Evolutionary conservation across 1,140 invertebrate genomes (phyloP).

Genomic region (Antheraea mylitta): DNA sequence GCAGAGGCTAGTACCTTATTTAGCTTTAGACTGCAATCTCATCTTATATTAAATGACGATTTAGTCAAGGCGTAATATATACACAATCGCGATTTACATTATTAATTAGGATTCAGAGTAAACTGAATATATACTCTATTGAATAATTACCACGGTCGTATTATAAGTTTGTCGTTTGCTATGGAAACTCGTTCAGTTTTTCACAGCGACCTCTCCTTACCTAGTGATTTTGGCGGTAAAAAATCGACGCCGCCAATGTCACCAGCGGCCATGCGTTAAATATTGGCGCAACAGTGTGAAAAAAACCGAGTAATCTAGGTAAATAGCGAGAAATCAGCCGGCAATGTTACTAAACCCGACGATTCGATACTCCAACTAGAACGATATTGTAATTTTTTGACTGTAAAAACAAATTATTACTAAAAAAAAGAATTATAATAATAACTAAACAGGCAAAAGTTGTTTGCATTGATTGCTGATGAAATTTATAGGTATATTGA

Average conservation of each 20-base stretch:
- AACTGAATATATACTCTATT: too few relatives aligned
- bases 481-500: too few relatives aligned
- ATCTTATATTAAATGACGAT: too few relatives aligned
- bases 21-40: too few relatives aligned
- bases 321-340: conserved; percentile 71
- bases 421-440: neutral
- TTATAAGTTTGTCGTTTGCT: neutral
- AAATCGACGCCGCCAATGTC: conserved; percentile 61
- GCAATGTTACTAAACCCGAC: conserved; percentile 59
- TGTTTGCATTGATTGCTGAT: neutral
- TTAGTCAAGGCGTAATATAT: too few relatives aligned
- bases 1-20: too few relatives aligned
- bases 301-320: conserved; percentile 70
- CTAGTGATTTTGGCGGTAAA: conserved; percentile 48
- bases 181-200: conserved; percentile 20
- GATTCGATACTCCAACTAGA: conserved; percentile 12
- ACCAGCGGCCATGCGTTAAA: conserved; percentile 63
- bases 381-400: conserved; percentile 32
- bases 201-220: conserved; percentile 43
- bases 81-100: too few relatives aligned
- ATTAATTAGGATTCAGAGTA: too few relatives aligned
- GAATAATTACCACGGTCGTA: neutral
- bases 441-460: neutral
- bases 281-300: conserved; percentile 57
- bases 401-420: conserved; percentile 1